Evolutionary conservation across 2,797 vertebrate species (phyloP).

Genomic region (Anomalospiza imberbis): DNA sequence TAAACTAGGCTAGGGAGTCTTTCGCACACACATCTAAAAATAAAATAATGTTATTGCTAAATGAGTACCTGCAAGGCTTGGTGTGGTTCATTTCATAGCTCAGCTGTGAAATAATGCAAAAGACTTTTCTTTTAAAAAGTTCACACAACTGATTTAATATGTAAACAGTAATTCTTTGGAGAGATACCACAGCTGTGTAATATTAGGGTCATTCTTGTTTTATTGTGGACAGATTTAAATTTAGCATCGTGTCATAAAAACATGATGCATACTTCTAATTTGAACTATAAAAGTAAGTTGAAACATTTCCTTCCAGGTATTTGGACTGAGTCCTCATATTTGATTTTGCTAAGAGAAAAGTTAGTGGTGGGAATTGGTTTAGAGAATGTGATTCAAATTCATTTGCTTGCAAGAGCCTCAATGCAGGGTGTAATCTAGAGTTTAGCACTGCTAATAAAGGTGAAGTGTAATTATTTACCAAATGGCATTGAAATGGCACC

Average conservation of each 20-base stretch:
- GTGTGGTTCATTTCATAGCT: neutral
- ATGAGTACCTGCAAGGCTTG: neutral
- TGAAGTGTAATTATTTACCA: neutral
- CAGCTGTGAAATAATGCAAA: neutral
- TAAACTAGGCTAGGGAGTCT: neutral
- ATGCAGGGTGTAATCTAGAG: neutral
- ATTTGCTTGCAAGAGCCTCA: neutral
- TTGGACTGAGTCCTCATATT: neutral
- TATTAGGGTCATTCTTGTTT: neutral
- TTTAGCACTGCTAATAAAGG: neutral
- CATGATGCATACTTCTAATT: slow-evolving; percentile 20
- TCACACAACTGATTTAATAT: slow-evolving; percentile 1
- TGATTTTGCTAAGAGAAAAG: neutral
- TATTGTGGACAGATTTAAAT: slow-evolving; percentile 30
- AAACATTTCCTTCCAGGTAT: neutral
- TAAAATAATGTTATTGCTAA: neutral
- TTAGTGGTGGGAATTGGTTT: neutral
- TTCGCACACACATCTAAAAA: neutral
- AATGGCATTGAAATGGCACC: neutral
- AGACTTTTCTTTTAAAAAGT: neutral
- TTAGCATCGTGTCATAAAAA: neutral
- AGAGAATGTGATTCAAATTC: neutral
- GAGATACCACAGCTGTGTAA: neutral
- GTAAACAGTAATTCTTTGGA: neutral
- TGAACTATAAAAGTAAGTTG: slow-evolving; percentile 10